Evolutionary conservation across 2,113 vertebrate species (phyloP).

Genomic region (Ceuthmochares aereus): DNA sequence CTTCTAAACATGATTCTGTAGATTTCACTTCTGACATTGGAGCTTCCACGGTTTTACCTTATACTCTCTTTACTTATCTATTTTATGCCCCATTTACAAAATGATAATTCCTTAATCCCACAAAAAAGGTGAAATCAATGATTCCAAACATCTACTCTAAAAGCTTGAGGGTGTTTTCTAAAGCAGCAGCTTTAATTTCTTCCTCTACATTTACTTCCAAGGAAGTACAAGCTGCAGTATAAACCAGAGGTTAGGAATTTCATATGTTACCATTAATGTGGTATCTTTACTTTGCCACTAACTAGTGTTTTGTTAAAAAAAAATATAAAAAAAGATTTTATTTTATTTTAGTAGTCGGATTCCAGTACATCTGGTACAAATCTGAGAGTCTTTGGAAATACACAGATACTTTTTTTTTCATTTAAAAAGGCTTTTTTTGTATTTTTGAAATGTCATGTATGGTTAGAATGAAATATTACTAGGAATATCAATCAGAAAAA

Average conservation of each 20-base stretch:
- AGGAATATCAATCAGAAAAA: not conserved
- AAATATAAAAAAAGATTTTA: not conserved
- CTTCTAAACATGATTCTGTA: not conserved
- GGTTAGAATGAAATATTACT: not conserved
- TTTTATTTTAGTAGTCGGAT: not conserved
- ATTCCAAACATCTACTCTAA: not conserved
- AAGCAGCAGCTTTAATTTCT: slow-evolving; percentile 15
- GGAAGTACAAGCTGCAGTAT: not conserved
- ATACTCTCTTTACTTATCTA: not conserved
- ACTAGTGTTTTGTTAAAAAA: not conserved
- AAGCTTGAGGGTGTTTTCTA: not conserved
- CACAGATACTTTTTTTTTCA: not conserved
- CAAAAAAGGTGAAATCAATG: not conserved
- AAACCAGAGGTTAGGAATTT: not conserved
- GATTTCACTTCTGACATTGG: not conserved
- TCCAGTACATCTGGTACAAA: not conserved
- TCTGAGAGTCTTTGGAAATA: not conserved
- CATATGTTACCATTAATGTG: not conserved
- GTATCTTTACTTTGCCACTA: not conserved
- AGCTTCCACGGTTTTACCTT: not conserved
- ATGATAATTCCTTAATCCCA: not conserved
- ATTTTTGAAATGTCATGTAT: not conserved
- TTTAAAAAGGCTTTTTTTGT: not conserved
- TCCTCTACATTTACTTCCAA: slow-evolving; percentile 18
- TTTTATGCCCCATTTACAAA: not conserved